Percentiles rank a stretch among this genome's conserved stretches.
Conservation (phyloP, 2,888 invertebrate species). For the Conus canariensis region DNA sequence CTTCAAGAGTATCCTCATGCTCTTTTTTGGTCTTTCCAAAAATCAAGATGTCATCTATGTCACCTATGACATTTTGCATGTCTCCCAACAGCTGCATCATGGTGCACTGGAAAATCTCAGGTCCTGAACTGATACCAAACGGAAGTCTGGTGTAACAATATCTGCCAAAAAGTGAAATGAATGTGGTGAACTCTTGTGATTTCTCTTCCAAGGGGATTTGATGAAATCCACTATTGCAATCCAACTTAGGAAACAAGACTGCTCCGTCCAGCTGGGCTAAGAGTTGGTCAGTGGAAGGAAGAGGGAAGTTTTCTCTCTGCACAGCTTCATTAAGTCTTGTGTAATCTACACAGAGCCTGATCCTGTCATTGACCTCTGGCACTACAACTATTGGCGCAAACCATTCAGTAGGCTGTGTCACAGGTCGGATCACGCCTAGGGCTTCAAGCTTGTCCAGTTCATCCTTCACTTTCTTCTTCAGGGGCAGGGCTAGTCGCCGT, state of each 20-base stretch:
- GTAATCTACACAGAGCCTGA: not conserved
- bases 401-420: constrained; percentile 23
- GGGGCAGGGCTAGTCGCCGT: constrained; percentile 1
- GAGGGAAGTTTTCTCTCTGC: not conserved
- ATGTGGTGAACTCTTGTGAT: not conserved
- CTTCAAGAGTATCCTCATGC: not conserved
- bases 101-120: constrained; percentile 16
- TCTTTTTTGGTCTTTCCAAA: not conserved
- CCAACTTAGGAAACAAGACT: constrained; percentile 18
- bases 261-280: constrained; percentile 10
- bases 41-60: constrained; percentile 21
- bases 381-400: not conserved
- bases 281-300: not conserved
- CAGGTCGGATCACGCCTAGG: not conserved
- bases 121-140: not conserved
- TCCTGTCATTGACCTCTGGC: not conserved
- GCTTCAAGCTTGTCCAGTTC: constrained; percentile 13
- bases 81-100: not conserved
- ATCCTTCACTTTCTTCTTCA: not conserved
- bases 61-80: not conserved
- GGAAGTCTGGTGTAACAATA: not conserved
- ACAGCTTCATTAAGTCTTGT: not conserved
- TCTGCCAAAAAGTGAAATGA: not conserved
- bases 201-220: not conserved
- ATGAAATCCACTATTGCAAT: constrained; percentile 11